Conservation (phyloP, 1,140 invertebrate genomes). For the Hypsibius dujardini region DNA sequence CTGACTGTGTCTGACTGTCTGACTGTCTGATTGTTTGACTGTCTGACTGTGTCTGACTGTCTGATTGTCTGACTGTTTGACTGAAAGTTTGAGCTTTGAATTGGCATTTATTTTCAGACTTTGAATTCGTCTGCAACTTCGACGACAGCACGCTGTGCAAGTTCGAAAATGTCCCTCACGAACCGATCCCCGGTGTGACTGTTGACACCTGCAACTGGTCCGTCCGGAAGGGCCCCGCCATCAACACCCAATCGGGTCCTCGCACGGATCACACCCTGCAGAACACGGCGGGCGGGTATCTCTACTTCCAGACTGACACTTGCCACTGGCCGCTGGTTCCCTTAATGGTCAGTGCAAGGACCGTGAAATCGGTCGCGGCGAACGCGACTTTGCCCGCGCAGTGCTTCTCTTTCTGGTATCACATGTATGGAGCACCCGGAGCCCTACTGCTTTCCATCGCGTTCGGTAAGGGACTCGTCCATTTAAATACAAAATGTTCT, state of each 20-base stretch:
- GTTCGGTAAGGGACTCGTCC: neutral
- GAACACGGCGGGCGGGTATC: neutral
- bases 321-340: too few species aligned
- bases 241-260: neutral
- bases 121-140: neutral
- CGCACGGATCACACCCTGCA: neutral
- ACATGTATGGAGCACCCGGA: neutral
- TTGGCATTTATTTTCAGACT: too few species aligned
- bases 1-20: too few species aligned
- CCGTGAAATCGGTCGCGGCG: too few species aligned
- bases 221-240: neutral
- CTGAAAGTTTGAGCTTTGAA: too few species aligned
- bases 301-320: neutral
- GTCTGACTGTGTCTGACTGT: too few species aligned
- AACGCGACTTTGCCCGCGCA: neutral
- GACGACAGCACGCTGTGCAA: neutral
- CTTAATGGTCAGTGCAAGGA: too few species aligned
- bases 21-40: too few species aligned
- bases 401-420: neutral
- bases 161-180: neutral
- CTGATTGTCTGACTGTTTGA: too few species aligned
- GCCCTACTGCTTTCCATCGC: neutral
- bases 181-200: neutral
- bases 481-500: neutral
- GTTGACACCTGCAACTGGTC: neutral